Percentiles rank a stretch among this genome's conserved stretches.
These are phyloP conservation scores for Sebastiscus tertius DNA, from an alignment of 2,797 vertebrate species.

Conservation along the genomic window DNA sequence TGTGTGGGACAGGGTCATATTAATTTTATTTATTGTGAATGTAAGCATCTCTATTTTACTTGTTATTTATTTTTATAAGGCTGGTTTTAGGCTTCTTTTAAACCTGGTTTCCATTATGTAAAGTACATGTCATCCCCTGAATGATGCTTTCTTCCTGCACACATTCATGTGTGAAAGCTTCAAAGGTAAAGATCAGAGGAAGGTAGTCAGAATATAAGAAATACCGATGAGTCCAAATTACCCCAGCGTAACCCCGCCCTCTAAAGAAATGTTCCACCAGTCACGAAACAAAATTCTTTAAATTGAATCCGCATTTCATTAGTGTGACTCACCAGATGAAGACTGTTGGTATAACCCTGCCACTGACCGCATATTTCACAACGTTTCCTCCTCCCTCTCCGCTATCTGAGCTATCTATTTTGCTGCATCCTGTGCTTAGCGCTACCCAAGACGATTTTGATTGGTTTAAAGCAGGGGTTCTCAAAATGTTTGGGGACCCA, in stretches of 20 bases:
- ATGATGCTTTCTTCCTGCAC: no score
- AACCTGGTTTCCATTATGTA: neutral
- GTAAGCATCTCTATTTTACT: neutral
- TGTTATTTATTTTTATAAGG: no score
- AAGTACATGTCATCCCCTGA: neutral
- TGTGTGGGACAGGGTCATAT: neutral
- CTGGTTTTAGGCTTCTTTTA: neutral
- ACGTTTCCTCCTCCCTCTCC: no score
- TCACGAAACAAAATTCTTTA: neutral
- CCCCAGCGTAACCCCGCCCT: neutral
- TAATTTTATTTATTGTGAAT: neutral
- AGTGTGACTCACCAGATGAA: no score
- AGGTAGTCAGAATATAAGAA: neutral
- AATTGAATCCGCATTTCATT: no score
- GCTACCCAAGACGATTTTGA: no score
- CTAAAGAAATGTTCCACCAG: neutral
- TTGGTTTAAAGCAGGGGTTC: no score
- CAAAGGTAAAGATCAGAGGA: neutral
- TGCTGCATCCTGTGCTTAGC: no score
- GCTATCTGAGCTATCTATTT: no score
- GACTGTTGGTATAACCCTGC: no score
- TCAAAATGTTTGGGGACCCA: no score
- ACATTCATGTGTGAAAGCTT: neutral
- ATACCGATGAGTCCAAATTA: neutral
- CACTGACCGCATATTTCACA: no score